These are phyloP conservation scores for Neuroscelio doddi DNA, from an alignment of 2,888 invertebrate species.

Conservation along the genomic window DNA sequence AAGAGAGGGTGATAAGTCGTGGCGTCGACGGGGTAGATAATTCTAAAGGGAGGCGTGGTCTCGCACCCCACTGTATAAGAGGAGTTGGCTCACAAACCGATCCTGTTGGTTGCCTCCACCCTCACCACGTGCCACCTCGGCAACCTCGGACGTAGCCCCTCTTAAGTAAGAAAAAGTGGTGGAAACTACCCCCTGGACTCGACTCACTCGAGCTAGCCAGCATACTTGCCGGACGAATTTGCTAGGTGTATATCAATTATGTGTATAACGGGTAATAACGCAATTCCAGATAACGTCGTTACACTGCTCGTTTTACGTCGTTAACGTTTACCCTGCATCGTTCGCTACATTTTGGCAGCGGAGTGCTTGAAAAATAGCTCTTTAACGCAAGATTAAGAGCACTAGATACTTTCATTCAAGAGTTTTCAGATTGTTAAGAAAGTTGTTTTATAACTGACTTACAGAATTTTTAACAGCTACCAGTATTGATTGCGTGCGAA, in stretches of 20 bases:
- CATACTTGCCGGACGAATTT: conserved; percentile 37
- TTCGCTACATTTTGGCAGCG: conserved; percentile 1
- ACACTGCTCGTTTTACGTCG: conserved; percentile 40
- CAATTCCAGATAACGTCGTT: conserved; percentile 43
- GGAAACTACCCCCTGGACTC: conserved; percentile 46
- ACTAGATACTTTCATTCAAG: background rate
- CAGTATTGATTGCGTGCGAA: too few species aligned
- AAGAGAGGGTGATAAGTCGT: conserved; percentile 71
- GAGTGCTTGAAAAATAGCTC: conserved; percentile 2
- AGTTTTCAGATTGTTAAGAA: too few species aligned
- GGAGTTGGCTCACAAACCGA: conserved; percentile 45
- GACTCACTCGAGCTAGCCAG: conserved; percentile 29
- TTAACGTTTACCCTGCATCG: conserved; percentile 33
- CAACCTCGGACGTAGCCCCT: conserved; percentile 41
- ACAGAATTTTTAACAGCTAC: too few species aligned
- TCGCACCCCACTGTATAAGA: conserved; percentile 51
- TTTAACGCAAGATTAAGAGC: background rate
- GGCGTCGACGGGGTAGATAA: conserved; percentile 68
- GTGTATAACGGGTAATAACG: conserved; percentile 52
- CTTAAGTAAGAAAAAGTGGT: conserved; percentile 54
- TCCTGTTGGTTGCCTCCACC: conserved; percentile 63
- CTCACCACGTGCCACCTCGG: conserved; percentile 48
- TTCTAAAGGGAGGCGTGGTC: conserved; percentile 66
- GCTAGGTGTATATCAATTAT: conserved; percentile 53
- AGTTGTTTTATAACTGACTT: too few species aligned